Percentiles rank a stretch among this genome's conserved stretches.
These are phyloP conservation scores for Rattus rattus DNA, from an alignment of 2,113 vertebrate genomes.

Conservation along the genomic window DNA sequence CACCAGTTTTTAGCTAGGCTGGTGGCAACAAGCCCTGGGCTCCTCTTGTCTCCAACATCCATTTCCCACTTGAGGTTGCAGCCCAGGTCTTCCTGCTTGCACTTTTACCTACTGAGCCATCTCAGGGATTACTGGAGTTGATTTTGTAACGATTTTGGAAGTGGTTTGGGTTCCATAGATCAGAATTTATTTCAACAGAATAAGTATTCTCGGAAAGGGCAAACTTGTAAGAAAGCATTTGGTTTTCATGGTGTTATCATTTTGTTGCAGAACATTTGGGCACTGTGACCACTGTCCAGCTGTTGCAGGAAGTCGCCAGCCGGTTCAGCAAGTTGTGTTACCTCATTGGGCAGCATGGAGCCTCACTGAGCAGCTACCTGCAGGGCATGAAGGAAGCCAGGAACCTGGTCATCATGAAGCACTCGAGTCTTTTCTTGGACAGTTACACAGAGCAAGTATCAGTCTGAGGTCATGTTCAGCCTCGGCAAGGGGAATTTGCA, in stretches of 20 bases:
- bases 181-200: not conserved
- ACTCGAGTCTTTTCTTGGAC: constrained; percentile 93
- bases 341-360: constrained; percentile 95
- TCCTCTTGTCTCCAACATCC: not conserved
- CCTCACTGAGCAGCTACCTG: constrained; percentile 93
- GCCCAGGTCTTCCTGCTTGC: not conserved
- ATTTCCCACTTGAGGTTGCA: not conserved
- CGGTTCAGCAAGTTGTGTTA: constrained; percentile 94
- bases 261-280: constrained; percentile 92
- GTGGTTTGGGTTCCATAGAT: not conserved
- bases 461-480: constrained; percentile 76
- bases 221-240: not conserved
- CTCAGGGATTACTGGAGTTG: not conserved
- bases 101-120: not conserved
- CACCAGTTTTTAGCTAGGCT: not conserved
- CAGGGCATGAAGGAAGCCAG: constrained; percentile 90
- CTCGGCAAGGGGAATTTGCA: constrained; percentile 73
- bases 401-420: constrained; percentile 93
- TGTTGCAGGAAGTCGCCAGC: constrained; percentile 92
- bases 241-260: constrained; percentile 1
- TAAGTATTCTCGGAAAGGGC: constrained; percentile 32
- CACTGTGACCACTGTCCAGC: constrained; percentile 84
- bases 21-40: not conserved
- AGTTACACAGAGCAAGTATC: constrained; percentile 92
- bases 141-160: not conserved